Conservation (phyloP, 2,113 vertebrate species). For the Nematolebias whitei region DNA sequence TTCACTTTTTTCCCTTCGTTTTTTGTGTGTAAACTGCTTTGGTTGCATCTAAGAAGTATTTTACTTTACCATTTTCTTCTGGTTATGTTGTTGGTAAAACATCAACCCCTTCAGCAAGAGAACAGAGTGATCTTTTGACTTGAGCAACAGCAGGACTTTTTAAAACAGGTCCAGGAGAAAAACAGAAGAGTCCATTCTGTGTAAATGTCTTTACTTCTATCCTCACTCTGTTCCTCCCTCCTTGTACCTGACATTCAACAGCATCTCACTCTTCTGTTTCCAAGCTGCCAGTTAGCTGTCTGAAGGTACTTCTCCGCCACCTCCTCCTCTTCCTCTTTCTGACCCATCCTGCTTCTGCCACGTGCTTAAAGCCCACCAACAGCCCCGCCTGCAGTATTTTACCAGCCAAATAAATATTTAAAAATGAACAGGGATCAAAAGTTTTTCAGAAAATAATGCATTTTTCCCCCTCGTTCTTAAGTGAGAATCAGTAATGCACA, state of each 20-base stretch:
- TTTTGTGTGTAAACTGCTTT: neutral
- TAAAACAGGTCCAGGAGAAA: neutral
- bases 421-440: neutral
- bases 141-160: too few species aligned
- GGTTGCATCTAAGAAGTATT: neutral
- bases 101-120: neutral
- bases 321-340: conserved; percentile 51
- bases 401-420: conserved; percentile 28
- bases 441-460: neutral
- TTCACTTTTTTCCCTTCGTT: conserved; percentile 1
- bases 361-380: conserved; percentile 18
- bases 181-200: conserved; percentile 59
- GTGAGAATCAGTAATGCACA: neutral
- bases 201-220: conserved; percentile 69
- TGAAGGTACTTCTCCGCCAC: conserved; percentile 93
- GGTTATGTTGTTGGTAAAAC: neutral
- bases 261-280: conserved; percentile 99
- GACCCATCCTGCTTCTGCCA: conserved; percentile 38
- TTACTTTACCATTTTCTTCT: neutral
- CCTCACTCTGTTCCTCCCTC: conserved; percentile 65
- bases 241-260: conserved; percentile 86
- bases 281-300: conserved; percentile 99
- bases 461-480: neutral
- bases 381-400: conserved; percentile 45
- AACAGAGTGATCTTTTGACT: neutral